These are phyloP conservation scores for Drosophila funebris DNA, from an alignment of 1,140 invertebrate species.

Conservation along the genomic window DNA sequence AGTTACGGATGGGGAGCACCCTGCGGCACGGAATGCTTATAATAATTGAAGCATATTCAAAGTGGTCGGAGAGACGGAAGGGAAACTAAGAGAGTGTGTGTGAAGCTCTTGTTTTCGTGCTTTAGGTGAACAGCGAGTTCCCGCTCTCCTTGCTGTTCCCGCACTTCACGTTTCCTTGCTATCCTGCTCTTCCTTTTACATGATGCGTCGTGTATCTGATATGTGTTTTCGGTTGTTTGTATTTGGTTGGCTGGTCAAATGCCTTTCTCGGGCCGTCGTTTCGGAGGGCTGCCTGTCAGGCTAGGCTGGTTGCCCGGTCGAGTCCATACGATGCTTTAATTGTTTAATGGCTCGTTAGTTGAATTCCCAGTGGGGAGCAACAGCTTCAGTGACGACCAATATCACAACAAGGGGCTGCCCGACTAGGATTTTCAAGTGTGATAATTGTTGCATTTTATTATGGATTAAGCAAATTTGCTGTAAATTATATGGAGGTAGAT, in stretches of 20 bases:
- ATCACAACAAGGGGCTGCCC: background rate
- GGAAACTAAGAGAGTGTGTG: constrained; percentile 26
- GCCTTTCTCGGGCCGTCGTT: constrained; percentile 17
- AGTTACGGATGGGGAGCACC: constrained; percentile 17
- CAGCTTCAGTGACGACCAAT: constrained; percentile 15
- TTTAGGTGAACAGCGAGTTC: constrained; percentile 7
- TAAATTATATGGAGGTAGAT: constrained; percentile 33
- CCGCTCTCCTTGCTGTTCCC: background rate
- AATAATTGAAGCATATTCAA: constrained; percentile 76
- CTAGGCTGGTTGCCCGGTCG: background rate
- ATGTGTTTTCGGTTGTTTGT: constrained; percentile 62
- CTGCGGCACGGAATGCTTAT: constrained; percentile 43
- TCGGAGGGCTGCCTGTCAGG: too few relatives aligned
- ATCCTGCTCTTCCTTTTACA: background rate
- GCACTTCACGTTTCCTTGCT: background rate
- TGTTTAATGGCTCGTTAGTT: constrained; percentile 78
- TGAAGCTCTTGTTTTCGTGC: background rate
- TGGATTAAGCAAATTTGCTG: constrained; percentile 61
- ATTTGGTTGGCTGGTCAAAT: constrained; percentile 76
- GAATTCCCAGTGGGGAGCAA: constrained; percentile 62
- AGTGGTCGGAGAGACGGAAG: constrained; percentile 30
- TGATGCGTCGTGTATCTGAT: background rate
- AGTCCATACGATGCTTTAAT: constrained; percentile 57
- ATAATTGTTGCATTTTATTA: constrained; percentile 70
- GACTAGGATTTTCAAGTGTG: constrained; percentile 59